Conservation (phyloP, 2,888 invertebrate species). For the Spicauda simplicius region DNA sequence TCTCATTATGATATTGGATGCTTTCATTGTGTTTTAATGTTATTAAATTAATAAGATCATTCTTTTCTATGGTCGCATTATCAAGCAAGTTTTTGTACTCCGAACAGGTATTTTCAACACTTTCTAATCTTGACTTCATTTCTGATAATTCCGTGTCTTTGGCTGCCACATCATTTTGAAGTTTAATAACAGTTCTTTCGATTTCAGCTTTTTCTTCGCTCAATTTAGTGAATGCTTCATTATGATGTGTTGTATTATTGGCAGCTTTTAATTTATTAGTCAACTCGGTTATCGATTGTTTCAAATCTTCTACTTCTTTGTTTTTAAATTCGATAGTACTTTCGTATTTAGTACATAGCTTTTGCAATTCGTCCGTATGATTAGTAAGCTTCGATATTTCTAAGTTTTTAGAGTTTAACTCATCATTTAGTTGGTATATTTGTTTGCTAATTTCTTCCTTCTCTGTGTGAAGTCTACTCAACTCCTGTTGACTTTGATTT, state of each 20-base stretch:
- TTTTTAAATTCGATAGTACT: slow-evolving; percentile 57
- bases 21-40: slow-evolving; percentile 94
- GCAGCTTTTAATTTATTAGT: slow-evolving; percentile 61
- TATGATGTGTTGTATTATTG: slow-evolving; percentile 57
- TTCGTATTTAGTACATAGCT: slow-evolving; percentile 50
- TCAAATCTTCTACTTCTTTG: slow-evolving; percentile 70
- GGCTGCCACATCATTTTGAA: slow-evolving; percentile 51
- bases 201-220: slow-evolving; percentile 60
- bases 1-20: slow-evolving; percentile 93
- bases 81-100: slow-evolving; percentile 64
- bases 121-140: slow-evolving; percentile 52
- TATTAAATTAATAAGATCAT: slow-evolving; percentile 88
- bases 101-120: slow-evolving; percentile 55
- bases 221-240: slow-evolving; percentile 62
- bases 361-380: slow-evolving; percentile 54
- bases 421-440: slow-evolving; percentile 56
- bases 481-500: slow-evolving; percentile 56
- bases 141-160: slow-evolving; percentile 59
- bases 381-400: slow-evolving; percentile 56
- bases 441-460: slow-evolving; percentile 63
- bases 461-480: slow-evolving; percentile 56
- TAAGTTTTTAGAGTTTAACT: slow-evolving; percentile 56
- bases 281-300: slow-evolving; percentile 64
- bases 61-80: slow-evolving; percentile 81
- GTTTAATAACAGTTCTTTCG: slow-evolving; percentile 55